These are phyloP conservation scores for Tetramorium simillimum DNA, from an alignment of 1,140 invertebrate species.

Conservation along the genomic window DNA sequence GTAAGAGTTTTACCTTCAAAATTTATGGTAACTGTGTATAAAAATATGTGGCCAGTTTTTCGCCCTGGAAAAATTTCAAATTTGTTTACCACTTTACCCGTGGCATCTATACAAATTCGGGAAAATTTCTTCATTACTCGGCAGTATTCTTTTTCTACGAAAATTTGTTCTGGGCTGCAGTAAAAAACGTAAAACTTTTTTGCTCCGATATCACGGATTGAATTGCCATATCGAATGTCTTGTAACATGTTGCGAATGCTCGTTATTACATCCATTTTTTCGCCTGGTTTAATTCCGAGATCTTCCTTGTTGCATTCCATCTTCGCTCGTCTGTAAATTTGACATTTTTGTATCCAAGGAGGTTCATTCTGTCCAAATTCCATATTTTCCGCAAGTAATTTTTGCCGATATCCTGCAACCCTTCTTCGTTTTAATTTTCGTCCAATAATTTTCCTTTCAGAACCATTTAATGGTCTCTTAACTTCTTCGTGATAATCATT, in stretches of 20 bases:
- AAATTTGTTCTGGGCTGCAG: too few relatives aligned
- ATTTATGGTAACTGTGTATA: background rate
- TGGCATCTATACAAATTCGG: constrained; percentile 1
- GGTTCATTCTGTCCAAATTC: background rate
- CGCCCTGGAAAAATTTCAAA: background rate
- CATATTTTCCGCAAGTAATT: background rate
- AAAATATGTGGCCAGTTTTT: constrained; percentile 10
- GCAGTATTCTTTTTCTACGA: background rate
- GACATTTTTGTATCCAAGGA: background rate
- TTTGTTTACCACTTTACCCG: background rate
- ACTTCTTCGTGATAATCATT: constrained; percentile 6
- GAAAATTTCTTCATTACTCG: background rate
- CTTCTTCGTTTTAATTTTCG: background rate
- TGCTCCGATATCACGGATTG: too few relatives aligned
- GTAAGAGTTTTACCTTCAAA: background rate
- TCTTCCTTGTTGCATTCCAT: constrained; percentile 1
- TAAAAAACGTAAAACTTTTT: too few relatives aligned
- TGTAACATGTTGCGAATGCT: background rate
- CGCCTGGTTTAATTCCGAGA: background rate
- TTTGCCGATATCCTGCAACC: background rate
- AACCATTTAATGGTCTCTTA: background rate
- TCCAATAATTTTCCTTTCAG: background rate
- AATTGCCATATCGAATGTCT: too few relatives aligned
- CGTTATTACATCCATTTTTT: background rate
- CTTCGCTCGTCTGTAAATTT: background rate